These are phyloP conservation scores for Hylaeus anthracinus DNA, from an alignment of 1,140 invertebrate species.

Conservation along the genomic window DNA sequence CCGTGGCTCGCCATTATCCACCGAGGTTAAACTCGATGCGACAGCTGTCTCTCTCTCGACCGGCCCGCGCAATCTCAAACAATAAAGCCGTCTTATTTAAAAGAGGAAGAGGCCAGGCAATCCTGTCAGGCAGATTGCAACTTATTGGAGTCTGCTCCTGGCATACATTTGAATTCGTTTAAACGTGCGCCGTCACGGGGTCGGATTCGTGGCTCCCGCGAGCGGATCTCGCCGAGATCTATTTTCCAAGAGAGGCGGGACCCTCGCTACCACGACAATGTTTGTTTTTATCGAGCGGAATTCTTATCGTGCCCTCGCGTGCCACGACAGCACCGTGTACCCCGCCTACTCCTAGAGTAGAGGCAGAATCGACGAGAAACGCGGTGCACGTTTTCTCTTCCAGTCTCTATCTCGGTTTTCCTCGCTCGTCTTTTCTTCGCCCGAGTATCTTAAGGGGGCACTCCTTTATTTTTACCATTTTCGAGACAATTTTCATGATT, in stretches of 20 bases:
- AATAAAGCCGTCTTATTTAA: slow-evolving; percentile 47
- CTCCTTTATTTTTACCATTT: too few relatives aligned
- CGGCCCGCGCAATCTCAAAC: slow-evolving; percentile 17
- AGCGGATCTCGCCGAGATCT: slow-evolving; percentile 29
- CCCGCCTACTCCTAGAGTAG: slow-evolving; percentile 23
- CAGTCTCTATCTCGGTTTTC: neutral
- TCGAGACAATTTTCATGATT: too few relatives aligned
- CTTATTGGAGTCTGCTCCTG: slow-evolving; percentile 16
- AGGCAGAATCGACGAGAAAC: slow-evolving; percentile 27
- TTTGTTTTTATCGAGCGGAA: slow-evolving; percentile 66
- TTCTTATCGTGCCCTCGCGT: slow-evolving; percentile 63
- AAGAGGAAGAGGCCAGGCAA: slow-evolving; percentile 17
- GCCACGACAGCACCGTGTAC: slow-evolving; percentile 35
- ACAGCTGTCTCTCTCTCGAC: slow-evolving; percentile 24
- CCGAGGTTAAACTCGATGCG: slow-evolving; percentile 38
- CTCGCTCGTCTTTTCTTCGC: neutral
- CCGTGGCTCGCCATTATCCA: neutral
- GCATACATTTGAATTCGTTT: slow-evolving; percentile 56
- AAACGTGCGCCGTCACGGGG: slow-evolving; percentile 8
- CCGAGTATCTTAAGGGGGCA: slow-evolving; percentile 19
- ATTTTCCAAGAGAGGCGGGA: slow-evolving; percentile 25
- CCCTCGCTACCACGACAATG: slow-evolving; percentile 35
- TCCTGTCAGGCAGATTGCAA: slow-evolving; percentile 35
- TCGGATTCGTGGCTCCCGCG: slow-evolving; percentile 8
- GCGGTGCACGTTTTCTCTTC: slow-evolving; percentile 21